Evolutionary conservation across 2,113 vertebrate genomes (phyloP).

Genomic region (Probosciger aterrimus): DNA sequence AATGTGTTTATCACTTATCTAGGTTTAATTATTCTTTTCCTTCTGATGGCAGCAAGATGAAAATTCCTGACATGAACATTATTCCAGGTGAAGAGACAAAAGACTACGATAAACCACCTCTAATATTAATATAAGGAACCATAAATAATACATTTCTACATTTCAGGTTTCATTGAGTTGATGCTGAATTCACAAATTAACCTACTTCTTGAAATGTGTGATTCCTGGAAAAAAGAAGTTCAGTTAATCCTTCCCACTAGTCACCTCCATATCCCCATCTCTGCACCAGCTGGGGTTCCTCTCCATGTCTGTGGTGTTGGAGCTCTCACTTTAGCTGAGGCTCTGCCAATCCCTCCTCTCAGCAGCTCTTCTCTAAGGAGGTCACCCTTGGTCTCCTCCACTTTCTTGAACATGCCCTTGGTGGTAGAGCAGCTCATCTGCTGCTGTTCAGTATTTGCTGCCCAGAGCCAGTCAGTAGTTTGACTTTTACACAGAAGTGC

Average conservation of each 20-base stretch:
- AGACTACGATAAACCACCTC: not conserved
- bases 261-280: not conserved
- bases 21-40: not conserved
- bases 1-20: not conserved
- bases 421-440: not conserved
- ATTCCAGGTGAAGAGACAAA: not conserved
- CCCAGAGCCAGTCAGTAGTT: not conserved
- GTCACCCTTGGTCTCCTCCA: not conserved
- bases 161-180: not conserved
- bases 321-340: not conserved
- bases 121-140: not conserved
- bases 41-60: not conserved
- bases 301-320: not conserved
- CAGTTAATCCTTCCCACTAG: not conserved
- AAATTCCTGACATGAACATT: not conserved
- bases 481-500: not conserved
- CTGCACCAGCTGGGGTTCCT: not conserved
- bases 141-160: not conserved
- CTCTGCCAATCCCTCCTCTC: not conserved
- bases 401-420: not conserved
- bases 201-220: not conserved
- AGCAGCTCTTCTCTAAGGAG: not conserved
- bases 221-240: not conserved
- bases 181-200: not conserved
- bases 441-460: not conserved